Evolutionary conservation across 1,140 invertebrate genomes (phyloP), one percentile per base, ranked within the genome.

Genomic region (Achatina immaculata): DNA sequence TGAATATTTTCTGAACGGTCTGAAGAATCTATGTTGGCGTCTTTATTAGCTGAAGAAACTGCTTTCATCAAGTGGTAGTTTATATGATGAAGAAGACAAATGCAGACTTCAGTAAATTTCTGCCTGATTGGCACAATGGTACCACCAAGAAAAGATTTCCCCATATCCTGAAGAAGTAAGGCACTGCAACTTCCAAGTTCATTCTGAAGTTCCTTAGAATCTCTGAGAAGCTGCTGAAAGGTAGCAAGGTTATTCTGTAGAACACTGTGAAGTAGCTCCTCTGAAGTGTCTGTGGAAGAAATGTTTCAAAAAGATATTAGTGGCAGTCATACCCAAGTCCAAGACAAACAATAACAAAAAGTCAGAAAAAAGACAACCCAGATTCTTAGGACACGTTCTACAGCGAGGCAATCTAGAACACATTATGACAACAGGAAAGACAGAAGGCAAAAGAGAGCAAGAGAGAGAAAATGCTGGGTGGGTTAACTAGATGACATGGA

Each of bases 91-190:
- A 76, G 34, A 42, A 76, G 16, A 40, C 14, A 14, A 58, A 62
- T 58, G 55, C 48, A 76, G 6, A 65, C 40, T 76, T 58, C 74
- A 62, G 55, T 62, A 76, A 58, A 76, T 76, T 43, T 76, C 36
- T 76, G 55, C n/a, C 74, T 62, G 24, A 76, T 40, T 36, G 74
- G 45, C 19, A 55, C 28, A 45, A 55, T 62, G 31, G 58, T 43
- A 11, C 34, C 48, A 58, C 21, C 34, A 6, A 45, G 43, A 48
- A 48, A 73, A 1, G 71, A 73, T 73, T 73, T 43, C 14, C 42
- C 11, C 2, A 73, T n/a, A 73, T 73, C 43, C 16, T 51, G 9
- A 1, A 34, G 71, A 2, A 73, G 71, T 11, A 51, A 73, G 31
- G 6, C n/a, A 69, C 68, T 43, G 68, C 24, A 42, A 19, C 68